Evolutionary conservation across 2,113 vertebrate genomes (phyloP).

Genomic region (Cryptotis parvus): DNA sequence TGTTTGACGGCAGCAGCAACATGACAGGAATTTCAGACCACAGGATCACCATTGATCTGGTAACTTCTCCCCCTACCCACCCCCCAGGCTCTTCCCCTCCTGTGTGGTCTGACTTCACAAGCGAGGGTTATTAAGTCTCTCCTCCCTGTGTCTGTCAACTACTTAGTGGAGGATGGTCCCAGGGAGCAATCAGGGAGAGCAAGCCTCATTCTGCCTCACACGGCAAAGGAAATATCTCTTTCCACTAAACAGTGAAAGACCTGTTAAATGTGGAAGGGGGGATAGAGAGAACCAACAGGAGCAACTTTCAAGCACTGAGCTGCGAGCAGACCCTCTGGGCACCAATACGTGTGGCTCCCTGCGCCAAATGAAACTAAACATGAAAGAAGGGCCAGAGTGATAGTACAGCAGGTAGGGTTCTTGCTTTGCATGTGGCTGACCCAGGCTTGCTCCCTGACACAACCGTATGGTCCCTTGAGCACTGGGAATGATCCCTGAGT

Average conservation of each 20-base stretch:
- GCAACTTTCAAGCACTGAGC: too few relatives aligned
- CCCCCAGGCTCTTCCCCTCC: background rate
- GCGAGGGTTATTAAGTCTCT: background rate
- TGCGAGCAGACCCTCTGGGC: too few relatives aligned
- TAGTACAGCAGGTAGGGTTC: too few relatives aligned
- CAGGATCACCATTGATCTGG: slow-evolving; percentile 92
- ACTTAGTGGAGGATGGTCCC: background rate
- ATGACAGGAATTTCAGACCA: slow-evolving; percentile 93
- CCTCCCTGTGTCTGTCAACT: background rate
- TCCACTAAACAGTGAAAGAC: background rate
- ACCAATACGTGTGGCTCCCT: too few relatives aligned
- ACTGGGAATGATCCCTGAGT: too few relatives aligned
- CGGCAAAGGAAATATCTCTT: background rate
- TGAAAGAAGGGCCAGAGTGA: too few relatives aligned
- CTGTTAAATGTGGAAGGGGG: too few relatives aligned
- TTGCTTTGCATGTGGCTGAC: too few relatives aligned
- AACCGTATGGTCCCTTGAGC: too few relatives aligned
- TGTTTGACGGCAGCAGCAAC: slow-evolving; percentile 91
- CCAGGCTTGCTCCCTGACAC: too few relatives aligned
- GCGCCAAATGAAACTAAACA: too few relatives aligned
- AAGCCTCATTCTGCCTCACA: background rate
- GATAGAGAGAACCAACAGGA: too few relatives aligned
- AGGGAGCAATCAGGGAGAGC: background rate
- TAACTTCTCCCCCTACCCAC: slow-evolving; percentile 78
- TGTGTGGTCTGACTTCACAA: background rate